Evolutionary conservation across 2,113 vertebrate genomes (phyloP).

Genomic region (Xiphias gladius): DNA sequence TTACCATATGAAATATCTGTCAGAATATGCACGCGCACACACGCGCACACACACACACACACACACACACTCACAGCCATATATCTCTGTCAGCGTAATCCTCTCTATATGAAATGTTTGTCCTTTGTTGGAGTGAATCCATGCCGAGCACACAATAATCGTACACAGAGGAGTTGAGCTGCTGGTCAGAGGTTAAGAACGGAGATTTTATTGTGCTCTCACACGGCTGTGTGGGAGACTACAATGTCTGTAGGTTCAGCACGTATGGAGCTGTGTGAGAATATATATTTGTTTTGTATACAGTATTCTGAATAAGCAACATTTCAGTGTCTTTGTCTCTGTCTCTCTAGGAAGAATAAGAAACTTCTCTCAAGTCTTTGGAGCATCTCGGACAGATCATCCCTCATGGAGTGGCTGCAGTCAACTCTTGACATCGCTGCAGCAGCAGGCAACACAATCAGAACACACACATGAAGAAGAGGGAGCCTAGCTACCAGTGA

Average conservation of each 20-base stretch:
- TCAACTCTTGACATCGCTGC: conserved; percentile 59
- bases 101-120: conserved; percentile 77
- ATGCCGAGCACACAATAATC: conserved; percentile 49
- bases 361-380: conserved; percentile 80
- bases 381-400: conserved; percentile 77
- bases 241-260: background rate
- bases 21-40: background rate
- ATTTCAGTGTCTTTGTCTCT: conserved; percentile 20
- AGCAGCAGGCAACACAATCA: background rate
- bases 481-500: background rate
- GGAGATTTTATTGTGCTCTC: conserved; percentile 38
- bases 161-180: conserved; percentile 42
- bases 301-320: background rate
- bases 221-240: background rate
- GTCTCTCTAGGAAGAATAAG: conserved; percentile 76
- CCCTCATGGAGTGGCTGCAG: conserved; percentile 79
- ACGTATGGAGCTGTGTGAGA: background rate
- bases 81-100: conserved; percentile 66
- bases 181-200: conserved; percentile 37
- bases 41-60: conserved; percentile 19
- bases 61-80: conserved; percentile 19
- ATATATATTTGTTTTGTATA: background rate
- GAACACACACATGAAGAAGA: background rate
- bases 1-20: conserved; percentile 70
- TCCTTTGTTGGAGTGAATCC: conserved; percentile 46